Evolutionary conservation across 2,797 vertebrate species (phyloP).

Genomic region (Enteromius radiatus): DNA sequence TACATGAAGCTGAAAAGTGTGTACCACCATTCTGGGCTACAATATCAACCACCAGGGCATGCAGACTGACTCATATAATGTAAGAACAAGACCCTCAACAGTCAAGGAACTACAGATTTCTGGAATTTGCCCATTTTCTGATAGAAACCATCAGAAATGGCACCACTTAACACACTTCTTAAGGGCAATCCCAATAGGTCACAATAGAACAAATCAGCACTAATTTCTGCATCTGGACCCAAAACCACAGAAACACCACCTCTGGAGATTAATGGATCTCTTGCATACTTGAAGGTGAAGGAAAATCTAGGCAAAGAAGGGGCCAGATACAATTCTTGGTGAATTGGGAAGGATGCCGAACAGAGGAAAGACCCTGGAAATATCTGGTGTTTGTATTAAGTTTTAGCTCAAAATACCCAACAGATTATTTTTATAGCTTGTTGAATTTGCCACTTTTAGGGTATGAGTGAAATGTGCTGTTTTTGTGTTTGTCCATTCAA

Average conservation of each 20-base stretch:
- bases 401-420: not conserved
- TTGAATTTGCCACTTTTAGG: not conserved
- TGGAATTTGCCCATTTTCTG: not conserved
- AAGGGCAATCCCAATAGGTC: not conserved
- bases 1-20: not conserved
- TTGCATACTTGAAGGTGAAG: too few species aligned
- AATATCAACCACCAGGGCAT: not conserved
- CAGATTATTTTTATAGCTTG: not conserved
- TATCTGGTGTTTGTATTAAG: not conserved
- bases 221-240: too few species aligned
- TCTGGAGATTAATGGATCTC: too few species aligned
- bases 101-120: not conserved
- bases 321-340: too few species aligned
- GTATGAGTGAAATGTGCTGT: too few species aligned
- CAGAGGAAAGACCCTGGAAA: too few species aligned
- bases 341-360: too few species aligned
- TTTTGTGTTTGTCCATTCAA: not conserved
- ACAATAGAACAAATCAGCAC: too few species aligned
- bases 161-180: too few species aligned
- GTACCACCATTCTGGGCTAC: not conserved
- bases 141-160: not conserved
- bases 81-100: not conserved
- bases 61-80: too few species aligned
- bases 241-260: too few species aligned
- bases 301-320: too few species aligned